Evolutionary conservation across 2,797 vertebrate species (phyloP).

Genomic region (Mycteria americana): DNA sequence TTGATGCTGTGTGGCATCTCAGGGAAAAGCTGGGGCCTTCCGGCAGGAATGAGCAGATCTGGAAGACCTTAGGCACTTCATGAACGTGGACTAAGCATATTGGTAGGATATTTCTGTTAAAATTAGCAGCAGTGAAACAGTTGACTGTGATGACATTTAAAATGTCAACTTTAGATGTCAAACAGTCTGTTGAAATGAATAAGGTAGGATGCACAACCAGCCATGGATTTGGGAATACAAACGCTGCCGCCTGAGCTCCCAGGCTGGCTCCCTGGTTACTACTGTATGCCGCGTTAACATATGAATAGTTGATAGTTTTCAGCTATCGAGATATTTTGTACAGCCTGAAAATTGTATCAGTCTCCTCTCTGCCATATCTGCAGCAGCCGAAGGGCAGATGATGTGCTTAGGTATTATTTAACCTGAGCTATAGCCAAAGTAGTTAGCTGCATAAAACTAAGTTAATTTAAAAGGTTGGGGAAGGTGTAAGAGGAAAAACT

Average conservation of each 20-base stretch:
- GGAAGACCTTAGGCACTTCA: background rate
- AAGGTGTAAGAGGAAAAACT: background rate
- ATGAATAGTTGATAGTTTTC: background rate
- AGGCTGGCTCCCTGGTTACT: background rate
- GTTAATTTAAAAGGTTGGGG: background rate
- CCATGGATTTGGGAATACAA: background rate
- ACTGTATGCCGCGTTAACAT: background rate
- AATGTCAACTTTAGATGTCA: background rate
- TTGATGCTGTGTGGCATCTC: background rate
- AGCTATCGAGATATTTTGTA: background rate
- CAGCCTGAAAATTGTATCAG: background rate
- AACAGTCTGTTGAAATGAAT: background rate
- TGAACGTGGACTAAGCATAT: background rate
- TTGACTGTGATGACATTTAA: background rate
- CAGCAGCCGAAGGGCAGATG: background rate
- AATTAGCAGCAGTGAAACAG: background rate
- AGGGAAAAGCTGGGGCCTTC: background rate
- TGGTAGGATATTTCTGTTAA: background rate
- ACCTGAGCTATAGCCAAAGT: background rate
- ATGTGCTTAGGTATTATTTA: background rate
- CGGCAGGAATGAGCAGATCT: background rate
- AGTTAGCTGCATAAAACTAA: background rate
- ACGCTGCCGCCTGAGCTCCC: background rate
- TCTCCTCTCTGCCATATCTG: background rate
- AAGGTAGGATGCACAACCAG: background rate